Conservation (phyloP, 2,888 invertebrate genomes). For the Caenorhabditis afra region DNA sequence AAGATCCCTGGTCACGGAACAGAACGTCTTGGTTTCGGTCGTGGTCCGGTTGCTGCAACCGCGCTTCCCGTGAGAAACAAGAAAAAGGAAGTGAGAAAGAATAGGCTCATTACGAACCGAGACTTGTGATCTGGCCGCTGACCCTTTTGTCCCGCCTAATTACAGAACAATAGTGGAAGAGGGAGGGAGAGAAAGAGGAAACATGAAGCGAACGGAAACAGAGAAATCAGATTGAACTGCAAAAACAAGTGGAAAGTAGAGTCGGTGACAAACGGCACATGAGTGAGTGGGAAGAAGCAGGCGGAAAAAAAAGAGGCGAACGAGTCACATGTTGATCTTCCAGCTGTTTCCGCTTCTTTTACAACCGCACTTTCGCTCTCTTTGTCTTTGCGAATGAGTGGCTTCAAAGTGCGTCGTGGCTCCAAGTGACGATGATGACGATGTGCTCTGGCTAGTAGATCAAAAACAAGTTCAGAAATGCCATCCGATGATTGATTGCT, state of each 20-base stretch:
- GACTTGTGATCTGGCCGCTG: constrained; percentile 42
- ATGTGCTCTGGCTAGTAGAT: constrained; percentile 5
- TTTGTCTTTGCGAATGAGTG: constrained; percentile 32
- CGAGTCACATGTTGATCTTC: constrained; percentile 50
- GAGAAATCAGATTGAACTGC: constrained; percentile 3
- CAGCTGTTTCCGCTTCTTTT: constrained; percentile 39
- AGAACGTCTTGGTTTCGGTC: constrained; percentile 5
- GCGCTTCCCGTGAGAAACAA: background rate
- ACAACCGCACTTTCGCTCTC: constrained; percentile 30
- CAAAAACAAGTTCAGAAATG: constrained; percentile 16
- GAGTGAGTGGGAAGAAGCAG: constrained; percentile 30
- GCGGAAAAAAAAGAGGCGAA: constrained; percentile 19
- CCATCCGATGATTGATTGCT: constrained; percentile 8
- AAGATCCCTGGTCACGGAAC: constrained; percentile 2
- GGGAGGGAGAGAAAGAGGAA: background rate
- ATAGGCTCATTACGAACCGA: constrained; percentile 50
- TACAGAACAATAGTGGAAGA: constrained; percentile 35
- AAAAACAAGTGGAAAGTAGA: constrained; percentile 21
- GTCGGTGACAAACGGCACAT: constrained; percentile 15
- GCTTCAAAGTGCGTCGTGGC: constrained; percentile 33
- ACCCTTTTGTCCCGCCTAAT: constrained; percentile 1
- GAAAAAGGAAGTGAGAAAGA: constrained; percentile 50
- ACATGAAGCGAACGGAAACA: background rate
- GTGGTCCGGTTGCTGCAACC: background rate
- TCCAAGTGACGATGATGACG: constrained; percentile 19